These are phyloP conservation scores for Lethrus apterus DNA, from an alignment of 1,140 invertebrate genomes.

Conservation along the genomic window DNA sequence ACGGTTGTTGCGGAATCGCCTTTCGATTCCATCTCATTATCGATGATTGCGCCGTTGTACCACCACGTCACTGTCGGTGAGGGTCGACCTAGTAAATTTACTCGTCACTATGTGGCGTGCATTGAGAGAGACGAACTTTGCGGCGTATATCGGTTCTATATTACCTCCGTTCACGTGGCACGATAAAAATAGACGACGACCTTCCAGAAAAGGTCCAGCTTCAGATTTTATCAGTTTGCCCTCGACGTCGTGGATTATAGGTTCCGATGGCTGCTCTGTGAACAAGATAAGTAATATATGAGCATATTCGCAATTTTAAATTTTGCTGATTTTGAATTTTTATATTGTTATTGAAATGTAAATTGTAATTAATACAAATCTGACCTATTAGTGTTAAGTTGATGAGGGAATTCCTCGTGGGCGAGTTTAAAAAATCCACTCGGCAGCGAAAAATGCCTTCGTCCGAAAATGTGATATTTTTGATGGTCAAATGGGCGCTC, in stretches of 20 bases:
- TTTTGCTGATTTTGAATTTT: no score
- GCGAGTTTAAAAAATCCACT: slow-evolving; percentile 78
- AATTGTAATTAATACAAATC: slow-evolving; percentile 28
- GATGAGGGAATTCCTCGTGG: slow-evolving; percentile 74
- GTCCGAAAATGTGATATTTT: slow-evolving; percentile 62
- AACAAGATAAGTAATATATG: slow-evolving; percentile 16
- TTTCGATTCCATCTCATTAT: slow-evolving; percentile 55
- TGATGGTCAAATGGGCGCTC: slow-evolving; percentile 62
- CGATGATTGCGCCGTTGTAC: slow-evolving; percentile 61
- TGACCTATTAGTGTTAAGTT: slow-evolving; percentile 81
- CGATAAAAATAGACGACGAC: slow-evolving; percentile 66
- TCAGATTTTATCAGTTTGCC: slow-evolving; percentile 65
- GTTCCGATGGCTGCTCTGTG: slow-evolving; percentile 68
- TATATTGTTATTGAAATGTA: slow-evolving; percentile 1
- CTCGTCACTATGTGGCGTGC: no score
- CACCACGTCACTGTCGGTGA: slow-evolving; percentile 72
- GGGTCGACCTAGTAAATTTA: slow-evolving; percentile 52
- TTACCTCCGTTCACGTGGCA: slow-evolving; percentile 80
- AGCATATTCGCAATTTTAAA: slow-evolving; percentile 9
- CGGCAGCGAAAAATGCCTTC: slow-evolving; percentile 75
- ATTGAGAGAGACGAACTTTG: not conserved
- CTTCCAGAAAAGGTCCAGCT: slow-evolving; percentile 77
- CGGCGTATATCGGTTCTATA: slow-evolving; percentile 27
- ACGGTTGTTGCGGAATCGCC: slow-evolving; percentile 50
- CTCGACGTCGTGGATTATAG: slow-evolving; percentile 72